These are phyloP conservation scores for Musca domestica DNA, from an alignment of 1,140 invertebrate genomes.

Conservation along the genomic window DNA sequence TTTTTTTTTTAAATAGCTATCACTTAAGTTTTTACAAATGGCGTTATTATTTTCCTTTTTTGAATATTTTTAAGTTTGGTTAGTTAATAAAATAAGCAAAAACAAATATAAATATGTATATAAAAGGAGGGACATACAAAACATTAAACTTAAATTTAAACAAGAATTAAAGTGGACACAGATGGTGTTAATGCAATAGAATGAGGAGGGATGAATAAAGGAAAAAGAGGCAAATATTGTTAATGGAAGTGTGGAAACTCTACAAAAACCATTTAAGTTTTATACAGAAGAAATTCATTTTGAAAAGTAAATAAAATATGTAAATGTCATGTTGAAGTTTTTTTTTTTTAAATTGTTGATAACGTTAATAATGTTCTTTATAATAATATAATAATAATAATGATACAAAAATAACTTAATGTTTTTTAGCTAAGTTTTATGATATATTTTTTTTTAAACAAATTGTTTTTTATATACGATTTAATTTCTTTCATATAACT, in stretches of 20 bases:
- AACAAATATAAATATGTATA: conserved; percentile 1
- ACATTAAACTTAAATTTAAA: conserved; percentile 2
- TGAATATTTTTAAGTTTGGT: conserved; percentile 1
- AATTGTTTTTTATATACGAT: neutral
- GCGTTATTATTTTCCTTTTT: conserved; percentile 8
- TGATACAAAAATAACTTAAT: no score
- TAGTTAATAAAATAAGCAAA: neutral
- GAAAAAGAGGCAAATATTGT: no score
- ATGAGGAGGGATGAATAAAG: neutral
- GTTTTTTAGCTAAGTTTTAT: no score
- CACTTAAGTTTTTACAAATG: conserved; percentile 19
- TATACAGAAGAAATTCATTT: no score
- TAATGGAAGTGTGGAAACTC: no score
- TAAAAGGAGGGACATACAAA: neutral
- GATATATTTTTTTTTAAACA: no score
- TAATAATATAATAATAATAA: no score
- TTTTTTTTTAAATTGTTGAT: neutral
- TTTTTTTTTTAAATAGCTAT: conserved; percentile 22
- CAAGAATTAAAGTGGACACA: neutral
- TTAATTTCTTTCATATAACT: neutral
- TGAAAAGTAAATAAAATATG: no score
- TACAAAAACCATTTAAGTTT: no score
- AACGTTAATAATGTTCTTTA: neutral
- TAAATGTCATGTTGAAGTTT: neutral
- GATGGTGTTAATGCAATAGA: neutral